Evolutionary conservation across 2,113 vertebrate genomes (phyloP).

Genomic region (Istiophorus platypterus): DNA sequence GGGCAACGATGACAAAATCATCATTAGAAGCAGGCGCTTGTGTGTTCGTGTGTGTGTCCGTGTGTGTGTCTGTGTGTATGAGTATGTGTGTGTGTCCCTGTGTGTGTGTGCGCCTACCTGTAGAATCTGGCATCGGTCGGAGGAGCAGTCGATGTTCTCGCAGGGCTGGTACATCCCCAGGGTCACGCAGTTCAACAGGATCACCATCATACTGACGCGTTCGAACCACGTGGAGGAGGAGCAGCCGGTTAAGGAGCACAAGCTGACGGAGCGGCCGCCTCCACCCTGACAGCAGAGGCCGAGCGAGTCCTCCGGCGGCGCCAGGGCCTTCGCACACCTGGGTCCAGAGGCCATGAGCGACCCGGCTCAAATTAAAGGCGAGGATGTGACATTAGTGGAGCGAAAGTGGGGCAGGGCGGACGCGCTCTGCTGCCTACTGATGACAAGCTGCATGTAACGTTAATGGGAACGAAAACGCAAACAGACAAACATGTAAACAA

Average conservation of each 20-base stretch:
- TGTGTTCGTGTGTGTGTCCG: conserved; percentile 16
- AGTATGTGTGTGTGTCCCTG: conserved; percentile 12
- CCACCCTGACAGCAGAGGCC: too few species aligned
- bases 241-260: conserved; percentile 85
- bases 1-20: not conserved
- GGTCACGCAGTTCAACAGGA: conserved; percentile 96
- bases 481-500: not conserved
- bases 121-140: conserved; percentile 94
- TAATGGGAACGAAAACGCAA: not conserved
- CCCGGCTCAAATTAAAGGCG: too few species aligned
- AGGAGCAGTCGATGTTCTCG: conserved; percentile 96
- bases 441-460: not conserved
- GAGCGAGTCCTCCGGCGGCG: too few species aligned
- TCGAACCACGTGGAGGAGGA: conserved; percentile 92
- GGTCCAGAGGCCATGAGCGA: too few species aligned
- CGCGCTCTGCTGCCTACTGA: too few species aligned
- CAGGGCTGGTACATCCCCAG: conserved; percentile 99
- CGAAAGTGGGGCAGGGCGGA: too few species aligned
- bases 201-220: conserved; percentile 96
- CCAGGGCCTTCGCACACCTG: too few species aligned
- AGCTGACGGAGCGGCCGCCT: not conserved
- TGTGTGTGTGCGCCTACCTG: conserved; percentile 86
- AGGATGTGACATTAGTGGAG: too few species aligned
- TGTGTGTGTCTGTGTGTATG: conserved; percentile 8
- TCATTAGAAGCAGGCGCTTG: not conserved